Evolutionary conservation across 1,140 invertebrate species (phyloP).

Genomic region (Cydia fagiglandana): DNA sequence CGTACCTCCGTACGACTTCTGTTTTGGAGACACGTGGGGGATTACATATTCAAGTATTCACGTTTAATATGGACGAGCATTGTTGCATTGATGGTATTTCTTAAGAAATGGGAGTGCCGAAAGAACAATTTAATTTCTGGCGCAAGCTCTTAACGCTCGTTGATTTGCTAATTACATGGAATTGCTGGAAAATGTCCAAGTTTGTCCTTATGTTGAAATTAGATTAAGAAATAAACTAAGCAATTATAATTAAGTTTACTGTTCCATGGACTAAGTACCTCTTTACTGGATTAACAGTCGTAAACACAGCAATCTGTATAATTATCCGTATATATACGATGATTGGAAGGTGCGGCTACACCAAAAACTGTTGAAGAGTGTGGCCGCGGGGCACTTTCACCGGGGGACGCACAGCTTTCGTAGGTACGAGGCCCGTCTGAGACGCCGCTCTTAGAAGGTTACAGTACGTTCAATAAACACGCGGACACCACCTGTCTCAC

Average conservation of each 20-base stretch:
- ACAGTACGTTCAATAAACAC: conserved; percentile 41
- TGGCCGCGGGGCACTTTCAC: conserved; percentile 70
- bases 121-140: conserved; percentile 16
- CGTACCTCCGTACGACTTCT: conserved; percentile 39
- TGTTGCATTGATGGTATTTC: conserved; percentile 2
- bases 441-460: conserved; percentile 41
- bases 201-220: conserved; percentile 15
- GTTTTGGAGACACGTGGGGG: conserved; percentile 40
- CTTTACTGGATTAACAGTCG: background rate
- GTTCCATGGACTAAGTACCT: background rate
- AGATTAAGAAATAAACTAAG: background rate
- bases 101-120: background rate
- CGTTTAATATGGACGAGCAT: conserved; percentile 1
- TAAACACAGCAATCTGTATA: background rate
- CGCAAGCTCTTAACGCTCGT: conserved; percentile 20
- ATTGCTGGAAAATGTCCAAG: background rate
- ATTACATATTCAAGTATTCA: conserved; percentile 8
- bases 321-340: conserved; percentile 9
- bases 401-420: conserved; percentile 63
- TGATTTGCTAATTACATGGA: conserved; percentile 26
- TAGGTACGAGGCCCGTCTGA: conserved; percentile 50
- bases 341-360: conserved; percentile 21
- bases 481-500: conserved; percentile 45
- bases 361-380: conserved; percentile 38
- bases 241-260: conserved; percentile 4